Evolutionary conservation across 2,888 invertebrate genomes (phyloP), one percentile per base, ranked within the genome.

Genomic region (Thymelicus acteon): DNA sequence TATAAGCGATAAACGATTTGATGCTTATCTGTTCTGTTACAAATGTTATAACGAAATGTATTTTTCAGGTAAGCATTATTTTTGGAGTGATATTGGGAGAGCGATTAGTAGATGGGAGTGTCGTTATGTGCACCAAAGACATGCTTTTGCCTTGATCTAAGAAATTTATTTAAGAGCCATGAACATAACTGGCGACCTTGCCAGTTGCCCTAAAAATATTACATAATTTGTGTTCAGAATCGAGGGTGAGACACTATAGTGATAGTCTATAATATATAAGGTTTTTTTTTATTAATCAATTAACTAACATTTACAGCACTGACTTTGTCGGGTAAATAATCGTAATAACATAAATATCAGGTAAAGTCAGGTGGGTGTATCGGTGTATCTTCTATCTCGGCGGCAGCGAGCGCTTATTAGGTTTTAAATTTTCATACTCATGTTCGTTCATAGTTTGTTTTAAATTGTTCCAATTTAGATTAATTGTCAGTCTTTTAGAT

Each of bases 1-100:
- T 31, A 31, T 3, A 31, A 31, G 31, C 31, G 31, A 31, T 31
- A 31, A 31, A 31, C 31, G 31, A 31, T 31, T 2, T 31, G 31
- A 10, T 52, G 24, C 0, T 2, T 6, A 52, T 10, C 7, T 49
- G 15, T 8, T 54, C 2, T 7, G 6, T 49, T 15, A n/a, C 19
- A 24, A 54, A 65, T 72, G 60, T 15, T 72, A 65, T 74, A 71
- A 72, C 71, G 58, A 62, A 73, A 74, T 76, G 67, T 77, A 63
- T 84, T 85, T 86, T 86, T 82, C 85, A 86, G 86, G 85, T 85
- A 84, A 86, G 84, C 79, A 78, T 80, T 81, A 78, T 77, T 74
- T 64, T 66, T 72, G 74, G 75, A 74, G 73, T 75, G 65, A 72
- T 64, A 44, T 61, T 49, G 19, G 60, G 65, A 65, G 64, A 12